These are phyloP conservation scores for Coturnix japonica DNA, from an alignment of 2,113 vertebrate genomes.

Conservation along the genomic window DNA sequence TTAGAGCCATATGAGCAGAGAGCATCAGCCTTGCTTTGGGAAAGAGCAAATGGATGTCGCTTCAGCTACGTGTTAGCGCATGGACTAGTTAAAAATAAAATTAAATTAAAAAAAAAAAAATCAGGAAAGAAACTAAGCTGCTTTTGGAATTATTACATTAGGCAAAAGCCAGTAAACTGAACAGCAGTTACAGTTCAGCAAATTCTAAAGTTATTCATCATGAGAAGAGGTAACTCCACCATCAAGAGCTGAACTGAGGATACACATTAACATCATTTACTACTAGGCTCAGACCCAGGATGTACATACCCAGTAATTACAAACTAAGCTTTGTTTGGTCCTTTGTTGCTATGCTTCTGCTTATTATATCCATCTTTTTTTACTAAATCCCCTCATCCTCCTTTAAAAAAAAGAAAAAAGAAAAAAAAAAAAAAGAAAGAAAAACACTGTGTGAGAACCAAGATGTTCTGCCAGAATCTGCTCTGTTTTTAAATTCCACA, in stretches of 20 bases:
- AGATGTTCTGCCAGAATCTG: constrained; percentile 60
- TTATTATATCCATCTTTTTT: background rate
- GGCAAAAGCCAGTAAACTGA: background rate
- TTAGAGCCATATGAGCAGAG: background rate
- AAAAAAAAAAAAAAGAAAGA: accelerated
- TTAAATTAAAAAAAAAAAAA: background rate
- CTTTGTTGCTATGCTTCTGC: background rate
- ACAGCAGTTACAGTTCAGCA: background rate
- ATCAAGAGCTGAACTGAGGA: background rate
- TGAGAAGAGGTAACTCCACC: background rate
- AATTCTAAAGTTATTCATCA: background rate
- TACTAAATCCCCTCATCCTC: background rate
- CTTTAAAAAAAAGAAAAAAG: background rate
- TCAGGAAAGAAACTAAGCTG: background rate
- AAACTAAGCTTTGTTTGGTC: background rate
- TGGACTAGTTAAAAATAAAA: background rate
- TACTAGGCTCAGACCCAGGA: background rate
- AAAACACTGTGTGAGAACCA: background rate
- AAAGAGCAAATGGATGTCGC: background rate
- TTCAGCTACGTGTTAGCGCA: background rate
- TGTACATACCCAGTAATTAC: background rate
- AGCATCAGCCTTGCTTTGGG: background rate
- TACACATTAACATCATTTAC: background rate
- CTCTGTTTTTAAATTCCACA: constrained; percentile 55
- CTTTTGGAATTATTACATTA: background rate